Percentiles rank a stretch among this genome's conserved stretches.
Evolutionary conservation across 2,113 vertebrate species (phyloP).

Genomic region (Galemys pyrenaicus): DNA sequence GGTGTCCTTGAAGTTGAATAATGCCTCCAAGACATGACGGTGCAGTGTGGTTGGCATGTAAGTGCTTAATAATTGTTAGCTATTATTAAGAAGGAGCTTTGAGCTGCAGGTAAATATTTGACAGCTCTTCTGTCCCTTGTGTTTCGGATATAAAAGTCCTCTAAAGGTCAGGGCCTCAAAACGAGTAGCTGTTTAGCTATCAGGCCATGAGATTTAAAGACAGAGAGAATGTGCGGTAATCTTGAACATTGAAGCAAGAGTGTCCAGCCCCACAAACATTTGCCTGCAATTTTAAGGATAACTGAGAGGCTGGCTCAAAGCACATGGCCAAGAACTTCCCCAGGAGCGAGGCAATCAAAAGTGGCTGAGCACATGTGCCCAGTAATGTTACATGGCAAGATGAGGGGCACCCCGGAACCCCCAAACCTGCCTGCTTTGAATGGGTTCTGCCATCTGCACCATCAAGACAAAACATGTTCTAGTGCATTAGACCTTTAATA

Average conservation of each 20-base stretch:
- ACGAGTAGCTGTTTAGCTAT: background rate
- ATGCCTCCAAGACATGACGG: background rate
- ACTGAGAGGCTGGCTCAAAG: background rate
- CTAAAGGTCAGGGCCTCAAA: background rate
- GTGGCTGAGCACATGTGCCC: accelerated
- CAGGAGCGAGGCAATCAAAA: background rate
- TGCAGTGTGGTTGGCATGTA: background rate
- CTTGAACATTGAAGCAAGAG: background rate
- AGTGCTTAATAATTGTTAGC: background rate
- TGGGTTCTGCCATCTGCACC: too few species aligned
- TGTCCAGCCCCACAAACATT: background rate
- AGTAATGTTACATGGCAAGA: background rate
- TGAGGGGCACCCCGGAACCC: too few species aligned
- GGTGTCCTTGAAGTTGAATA: background rate
- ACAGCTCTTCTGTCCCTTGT: background rate
- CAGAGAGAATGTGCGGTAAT: background rate
- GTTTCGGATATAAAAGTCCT: background rate
- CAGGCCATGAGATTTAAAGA: background rate
- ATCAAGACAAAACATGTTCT: too few species aligned
- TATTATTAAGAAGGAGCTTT: background rate
- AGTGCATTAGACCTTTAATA: too few species aligned
- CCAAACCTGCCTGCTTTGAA: too few species aligned
- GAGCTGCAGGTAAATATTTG: background rate
- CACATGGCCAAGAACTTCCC: background rate
- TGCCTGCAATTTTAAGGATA: background rate